A percentile compares a stretch with the other conserved stretches of the same genome.
Conservation (phyloP, 2,797 vertebrate species). For the Gymnothorax javanicus region DNA sequence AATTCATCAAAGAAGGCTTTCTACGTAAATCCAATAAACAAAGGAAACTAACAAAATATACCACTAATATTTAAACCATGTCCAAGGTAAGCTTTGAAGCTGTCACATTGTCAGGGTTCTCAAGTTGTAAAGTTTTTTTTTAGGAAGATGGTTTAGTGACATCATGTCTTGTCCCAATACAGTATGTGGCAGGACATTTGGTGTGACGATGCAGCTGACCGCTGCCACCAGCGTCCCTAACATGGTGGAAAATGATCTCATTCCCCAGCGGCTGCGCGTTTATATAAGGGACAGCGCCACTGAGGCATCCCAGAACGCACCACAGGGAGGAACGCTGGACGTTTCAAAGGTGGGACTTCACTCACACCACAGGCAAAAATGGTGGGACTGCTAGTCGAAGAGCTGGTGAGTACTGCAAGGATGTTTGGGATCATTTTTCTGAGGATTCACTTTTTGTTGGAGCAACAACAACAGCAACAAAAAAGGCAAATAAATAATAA, state of each 20-base stretch:
- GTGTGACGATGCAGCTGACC: slow-evolving; percentile 47
- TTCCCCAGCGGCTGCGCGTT: slow-evolving; percentile 53
- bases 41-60: no score
- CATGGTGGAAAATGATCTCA: slow-evolving; percentile 83
- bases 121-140: neutral
- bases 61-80: no score
- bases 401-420: slow-evolving; percentile 77
- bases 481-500: no score
- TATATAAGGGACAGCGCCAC: slow-evolving; percentile 68
- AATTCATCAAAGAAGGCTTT: no score
- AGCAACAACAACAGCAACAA: no score
- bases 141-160: slow-evolving; percentile 52
- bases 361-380: slow-evolving; percentile 56
- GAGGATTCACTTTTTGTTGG: neutral
- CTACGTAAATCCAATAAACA: no score
- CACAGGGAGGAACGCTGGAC: slow-evolving; percentile 41
- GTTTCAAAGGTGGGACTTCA: slow-evolving; percentile 43
- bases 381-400: slow-evolving; percentile 84
- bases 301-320: slow-evolving; percentile 54
- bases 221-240: slow-evolving; percentile 45
- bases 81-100: neutral
- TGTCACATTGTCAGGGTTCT: slow-evolving; percentile 23
- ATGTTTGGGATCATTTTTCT: neutral
- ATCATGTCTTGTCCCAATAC: slow-evolving; percentile 70
- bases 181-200: slow-evolving; percentile 69